Conservation (phyloP, 2,113 vertebrate species). For the Puntigrus tetrazona region DNA sequence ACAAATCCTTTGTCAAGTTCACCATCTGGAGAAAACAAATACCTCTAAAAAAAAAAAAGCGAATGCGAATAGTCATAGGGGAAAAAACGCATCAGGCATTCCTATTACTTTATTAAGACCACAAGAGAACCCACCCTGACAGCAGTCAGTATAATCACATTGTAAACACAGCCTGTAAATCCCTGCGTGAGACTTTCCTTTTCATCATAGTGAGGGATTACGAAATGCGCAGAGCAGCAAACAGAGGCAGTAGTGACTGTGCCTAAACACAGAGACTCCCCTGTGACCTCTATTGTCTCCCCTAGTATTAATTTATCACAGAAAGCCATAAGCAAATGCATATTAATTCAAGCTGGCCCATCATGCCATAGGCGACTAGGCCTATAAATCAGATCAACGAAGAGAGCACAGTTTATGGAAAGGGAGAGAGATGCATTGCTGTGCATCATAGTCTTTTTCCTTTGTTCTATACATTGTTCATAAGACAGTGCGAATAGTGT, state of each 20-base stretch:
- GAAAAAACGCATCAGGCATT: slow-evolving; percentile 35
- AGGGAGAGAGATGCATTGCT: slow-evolving; percentile 42
- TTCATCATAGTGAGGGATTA: slow-evolving; percentile 49
- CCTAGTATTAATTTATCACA: slow-evolving; percentile 65
- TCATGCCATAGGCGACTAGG: slow-evolving; percentile 59
- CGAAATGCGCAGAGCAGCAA: slow-evolving; percentile 28
- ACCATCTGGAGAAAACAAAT: slow-evolving; percentile 45
- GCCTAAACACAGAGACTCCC: slow-evolving; percentile 43
- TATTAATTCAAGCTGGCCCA: slow-evolving; percentile 70
- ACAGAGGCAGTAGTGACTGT: slow-evolving; percentile 40
- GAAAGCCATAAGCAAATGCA: slow-evolving; percentile 63
- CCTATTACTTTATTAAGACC: slow-evolving; percentile 38
- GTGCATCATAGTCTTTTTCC: slow-evolving; percentile 7
- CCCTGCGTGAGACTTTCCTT: slow-evolving; percentile 41
- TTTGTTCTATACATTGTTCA: slow-evolving; percentile 43
- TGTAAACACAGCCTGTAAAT: slow-evolving; percentile 55
- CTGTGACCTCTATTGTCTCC: slow-evolving; percentile 66
- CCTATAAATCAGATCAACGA: slow-evolving; percentile 72
- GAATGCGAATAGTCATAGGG: slow-evolving; percentile 33
- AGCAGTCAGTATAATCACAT: slow-evolving; percentile 50
- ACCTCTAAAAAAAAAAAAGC: too few relatives aligned
- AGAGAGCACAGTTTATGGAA: slow-evolving; percentile 56
- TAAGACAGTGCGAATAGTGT: slow-evolving; percentile 41
- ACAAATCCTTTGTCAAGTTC: slow-evolving; percentile 43
- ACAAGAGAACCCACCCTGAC: slow-evolving; percentile 32